Evolutionary conservation across 2,113 vertebrate species (phyloP), one percentile per base, ranked within the genome.

Genomic region (Butastur rufipennis): DNA sequence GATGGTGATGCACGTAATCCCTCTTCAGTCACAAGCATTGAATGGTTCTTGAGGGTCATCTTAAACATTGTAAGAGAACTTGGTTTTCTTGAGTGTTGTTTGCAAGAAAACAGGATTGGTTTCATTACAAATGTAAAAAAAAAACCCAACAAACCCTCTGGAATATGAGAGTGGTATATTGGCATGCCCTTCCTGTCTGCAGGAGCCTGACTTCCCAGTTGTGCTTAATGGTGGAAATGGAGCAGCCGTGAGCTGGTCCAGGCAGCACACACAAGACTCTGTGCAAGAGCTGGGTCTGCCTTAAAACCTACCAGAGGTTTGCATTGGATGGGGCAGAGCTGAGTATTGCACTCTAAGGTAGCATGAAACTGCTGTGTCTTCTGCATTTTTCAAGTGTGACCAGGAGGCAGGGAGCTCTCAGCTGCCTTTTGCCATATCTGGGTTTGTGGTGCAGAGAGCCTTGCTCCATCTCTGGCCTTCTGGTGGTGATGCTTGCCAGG

Each of bases 261-360:
- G 87, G 32, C 31, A 36, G 48, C 4, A 1, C 5, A 3, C 1
- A 0, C 2, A 31, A 70, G 36, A 40, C 50, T 38, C 29, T 4
- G 22, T 34, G 32, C 23, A 15, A 12, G 63, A n/a, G 53, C 66
- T 50, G 38, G 27, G 7, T 48, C 68, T 81, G 68, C 89, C 70
- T 38, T 36, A 9, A n/a, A 32, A 14, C 50, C 2, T 19, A 15
- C 48, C 38, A 15, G 21, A 32, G 31, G 9, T 26, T 45, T 3
- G n/a, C 34, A 6, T 2, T 6, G 77, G 16, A 16, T 25, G 78
- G 62, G 65, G 36, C 81, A 81, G 59, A 55, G 65, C 55, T 16
- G 3, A 11, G 48, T 1, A 7, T 16, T 48, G 59, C 13, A 58
- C 43, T 72, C 48, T 22, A 4, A 8, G 67, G 42, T 7, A 8